Evolutionary conservation across 2,113 vertebrate genomes (phyloP).

Genomic region (Thinocorus orbignyianus): DNA sequence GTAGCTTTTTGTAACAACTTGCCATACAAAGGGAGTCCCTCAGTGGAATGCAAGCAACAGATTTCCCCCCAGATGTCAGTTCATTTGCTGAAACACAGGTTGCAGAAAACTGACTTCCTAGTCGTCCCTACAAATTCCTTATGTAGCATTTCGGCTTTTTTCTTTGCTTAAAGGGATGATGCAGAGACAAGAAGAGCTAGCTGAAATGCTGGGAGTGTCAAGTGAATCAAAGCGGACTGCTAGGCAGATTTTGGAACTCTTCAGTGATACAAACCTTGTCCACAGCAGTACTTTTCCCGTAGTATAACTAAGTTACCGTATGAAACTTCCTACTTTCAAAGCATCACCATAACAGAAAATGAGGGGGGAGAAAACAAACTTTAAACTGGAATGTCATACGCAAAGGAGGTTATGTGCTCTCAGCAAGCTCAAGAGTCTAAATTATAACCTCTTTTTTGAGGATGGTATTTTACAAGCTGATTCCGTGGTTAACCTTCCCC

Average conservation of each 20-base stretch:
- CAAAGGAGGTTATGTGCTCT: neutral
- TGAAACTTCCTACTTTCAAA: neutral
- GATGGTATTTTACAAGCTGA: neutral
- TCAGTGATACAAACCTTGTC: neutral
- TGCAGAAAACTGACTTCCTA: neutral
- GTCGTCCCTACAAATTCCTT: neutral
- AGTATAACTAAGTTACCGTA: neutral
- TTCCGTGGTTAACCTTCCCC: neutral
- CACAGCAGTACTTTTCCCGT: neutral
- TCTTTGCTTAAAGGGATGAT: neutral
- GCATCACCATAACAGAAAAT: neutral
- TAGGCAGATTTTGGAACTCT: neutral
- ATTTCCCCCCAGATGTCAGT: neutral
- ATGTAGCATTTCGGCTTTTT: neutral
- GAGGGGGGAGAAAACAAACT: neutral
- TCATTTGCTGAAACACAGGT: neutral
- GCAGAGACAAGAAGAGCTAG: neutral
- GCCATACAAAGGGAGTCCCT: neutral
- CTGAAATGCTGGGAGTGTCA: neutral
- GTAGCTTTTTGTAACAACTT: neutral
- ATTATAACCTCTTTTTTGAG: neutral
- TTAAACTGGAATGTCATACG: neutral
- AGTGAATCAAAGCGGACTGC: neutral
- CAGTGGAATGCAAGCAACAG: neutral
- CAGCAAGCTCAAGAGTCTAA: neutral